phyloP scores from a whole-genome alignment of 2,797 vertebrate genomes.

The Amphiprion clarkii region DNA sequence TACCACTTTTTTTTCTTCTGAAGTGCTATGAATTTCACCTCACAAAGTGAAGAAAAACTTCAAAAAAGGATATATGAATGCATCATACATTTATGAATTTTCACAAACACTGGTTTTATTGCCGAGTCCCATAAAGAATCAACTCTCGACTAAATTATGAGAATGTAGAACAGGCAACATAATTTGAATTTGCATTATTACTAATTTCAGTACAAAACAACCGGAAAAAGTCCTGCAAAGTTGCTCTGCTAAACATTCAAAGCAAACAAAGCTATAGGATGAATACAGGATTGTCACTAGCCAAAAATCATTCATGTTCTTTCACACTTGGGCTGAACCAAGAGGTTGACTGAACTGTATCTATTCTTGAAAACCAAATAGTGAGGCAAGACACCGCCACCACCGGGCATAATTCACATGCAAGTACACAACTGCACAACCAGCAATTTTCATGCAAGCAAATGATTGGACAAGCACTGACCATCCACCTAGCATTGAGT shows the following conservation, averaged over 20 bases:
- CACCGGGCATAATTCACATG: conserved; percentile 38
- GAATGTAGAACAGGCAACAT: conserved; percentile 38
- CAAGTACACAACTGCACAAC: conserved; percentile 36
- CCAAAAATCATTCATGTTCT: background rate
- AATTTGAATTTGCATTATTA: conserved; percentile 8
- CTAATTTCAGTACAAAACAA: conserved; percentile 45
- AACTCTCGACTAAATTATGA: conserved; percentile 55
- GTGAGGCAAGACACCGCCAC: conserved; percentile 10
- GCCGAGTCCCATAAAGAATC: conserved; percentile 54
- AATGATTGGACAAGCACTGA: conserved; percentile 49
- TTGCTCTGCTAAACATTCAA: conserved; percentile 33
- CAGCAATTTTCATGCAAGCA: conserved; percentile 58
- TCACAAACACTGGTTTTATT: conserved; percentile 29
- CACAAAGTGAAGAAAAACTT: conserved; percentile 33
- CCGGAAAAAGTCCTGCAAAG: conserved; percentile 11
- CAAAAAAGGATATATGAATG: conserved; percentile 58
- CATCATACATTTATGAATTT: conserved; percentile 57
- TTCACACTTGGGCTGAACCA: background rate
- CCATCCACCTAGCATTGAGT: conserved; percentile 53
- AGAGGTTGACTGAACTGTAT: background rate
- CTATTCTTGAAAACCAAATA: background rate
- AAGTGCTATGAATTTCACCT: conserved; percentile 54
- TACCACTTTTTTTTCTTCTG: conserved; percentile 38
- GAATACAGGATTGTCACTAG: background rate
- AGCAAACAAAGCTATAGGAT: background rate